Percentiles rank a stretch among this genome's conserved stretches.
These are phyloP conservation scores for Phyto melanocephala DNA, from an alignment of 2,888 invertebrate species.

Conservation along the genomic window DNA sequence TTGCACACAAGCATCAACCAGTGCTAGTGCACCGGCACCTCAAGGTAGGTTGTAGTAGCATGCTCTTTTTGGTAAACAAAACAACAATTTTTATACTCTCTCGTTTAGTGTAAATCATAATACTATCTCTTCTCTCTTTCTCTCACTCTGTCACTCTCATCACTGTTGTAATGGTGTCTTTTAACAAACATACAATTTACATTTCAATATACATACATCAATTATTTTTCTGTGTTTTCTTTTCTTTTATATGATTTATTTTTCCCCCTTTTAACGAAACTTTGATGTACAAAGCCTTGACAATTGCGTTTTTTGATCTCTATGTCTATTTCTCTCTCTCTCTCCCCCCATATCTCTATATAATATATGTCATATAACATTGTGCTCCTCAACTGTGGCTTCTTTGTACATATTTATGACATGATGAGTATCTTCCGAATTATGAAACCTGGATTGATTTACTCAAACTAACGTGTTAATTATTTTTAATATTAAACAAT, in stretches of 20 bases:
- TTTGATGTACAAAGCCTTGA: constrained; percentile 30
- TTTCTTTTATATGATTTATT: constrained; percentile 22
- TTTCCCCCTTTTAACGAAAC: background rate
- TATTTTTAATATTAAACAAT: background rate
- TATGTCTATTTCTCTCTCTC: constrained; percentile 23
- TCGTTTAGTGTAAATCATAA: constrained; percentile 42
- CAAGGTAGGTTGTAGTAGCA: constrained; percentile 79
- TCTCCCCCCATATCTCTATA: background rate
- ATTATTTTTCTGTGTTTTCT: constrained; percentile 44
- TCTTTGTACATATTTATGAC: constrained; percentile 34
- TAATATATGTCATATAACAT: too few relatives aligned
- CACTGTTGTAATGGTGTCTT: constrained; percentile 60
- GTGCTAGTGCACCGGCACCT: constrained; percentile 67
- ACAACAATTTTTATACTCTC: constrained; percentile 19
- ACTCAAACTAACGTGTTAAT: background rate
- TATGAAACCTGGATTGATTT: background rate
- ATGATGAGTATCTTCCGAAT: background rate
- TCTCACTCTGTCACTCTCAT: constrained; percentile 40
- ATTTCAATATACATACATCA: background rate
- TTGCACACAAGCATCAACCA: constrained; percentile 67
- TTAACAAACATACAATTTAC: background rate
- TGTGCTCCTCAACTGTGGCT: constrained; percentile 20
- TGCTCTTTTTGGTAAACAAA: constrained; percentile 67
- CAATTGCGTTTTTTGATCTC: constrained; percentile 14
- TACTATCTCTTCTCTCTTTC: constrained; percentile 22